phyloP scores from a whole-genome alignment of 2,888 invertebrate genomes.

The Mantis religiosa region DNA sequence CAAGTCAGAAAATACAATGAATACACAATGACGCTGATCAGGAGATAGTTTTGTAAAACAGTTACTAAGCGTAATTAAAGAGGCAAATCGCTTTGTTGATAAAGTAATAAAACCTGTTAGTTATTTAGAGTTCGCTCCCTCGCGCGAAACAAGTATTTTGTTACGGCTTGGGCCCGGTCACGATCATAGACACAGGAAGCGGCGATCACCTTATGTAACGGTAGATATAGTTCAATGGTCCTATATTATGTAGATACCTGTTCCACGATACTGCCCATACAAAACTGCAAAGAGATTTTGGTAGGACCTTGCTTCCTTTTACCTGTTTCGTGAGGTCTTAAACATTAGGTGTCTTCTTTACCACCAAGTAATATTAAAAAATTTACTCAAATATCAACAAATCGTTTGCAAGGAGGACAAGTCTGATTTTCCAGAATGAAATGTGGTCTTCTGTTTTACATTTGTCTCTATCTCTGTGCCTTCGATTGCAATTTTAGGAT shows the following conservation, averaged over 20 bases:
- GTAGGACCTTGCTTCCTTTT: not conserved
- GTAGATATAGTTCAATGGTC: not conserved
- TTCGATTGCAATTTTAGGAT: too few species aligned
- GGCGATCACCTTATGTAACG: not conserved
- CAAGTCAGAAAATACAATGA: not conserved
- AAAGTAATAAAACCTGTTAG: not conserved
- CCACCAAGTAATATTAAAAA: too few species aligned
- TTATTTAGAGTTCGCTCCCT: not conserved
- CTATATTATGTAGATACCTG: not conserved
- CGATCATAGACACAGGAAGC: not conserved
- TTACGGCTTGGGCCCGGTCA: not conserved
- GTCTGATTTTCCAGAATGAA: too few species aligned
- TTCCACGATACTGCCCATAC: not conserved
- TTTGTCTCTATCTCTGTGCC: too few species aligned
- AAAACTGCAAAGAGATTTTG: too few species aligned
- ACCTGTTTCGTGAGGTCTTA: not conserved
- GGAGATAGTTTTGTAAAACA: not conserved
- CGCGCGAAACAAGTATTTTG: not conserved
- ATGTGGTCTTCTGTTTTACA: too few species aligned
- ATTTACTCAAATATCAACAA: too few species aligned
- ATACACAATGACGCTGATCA: not conserved
- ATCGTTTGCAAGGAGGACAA: too few species aligned
- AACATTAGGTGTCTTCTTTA: too few species aligned
- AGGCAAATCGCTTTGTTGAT: not conserved
- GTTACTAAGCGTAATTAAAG: not conserved